These are phyloP conservation scores for Hycleus phaleratus DNA, from an alignment of 1,140 invertebrate genomes.

Conservation along the genomic window DNA sequence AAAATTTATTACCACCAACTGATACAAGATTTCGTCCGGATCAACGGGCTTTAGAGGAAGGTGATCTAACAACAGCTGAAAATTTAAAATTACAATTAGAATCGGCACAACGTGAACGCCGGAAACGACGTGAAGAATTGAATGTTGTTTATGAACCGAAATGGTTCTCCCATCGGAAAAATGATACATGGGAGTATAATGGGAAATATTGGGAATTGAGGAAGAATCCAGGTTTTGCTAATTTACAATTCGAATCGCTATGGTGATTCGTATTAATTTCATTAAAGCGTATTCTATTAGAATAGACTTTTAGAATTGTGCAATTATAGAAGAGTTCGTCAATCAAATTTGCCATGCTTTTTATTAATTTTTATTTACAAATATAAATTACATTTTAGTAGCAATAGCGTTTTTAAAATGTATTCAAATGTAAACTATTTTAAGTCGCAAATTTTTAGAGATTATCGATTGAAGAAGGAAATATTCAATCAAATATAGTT, in stretches of 20 bases:
- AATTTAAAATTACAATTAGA: slow-evolving; percentile 60
- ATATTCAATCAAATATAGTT: neutral
- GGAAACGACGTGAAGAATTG: slow-evolving; percentile 53
- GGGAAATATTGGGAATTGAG: slow-evolving; percentile 51
- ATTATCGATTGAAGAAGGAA: neutral
- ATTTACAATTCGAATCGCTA: slow-evolving; percentile 47
- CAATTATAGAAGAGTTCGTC: neutral
- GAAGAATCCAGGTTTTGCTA: slow-evolving; percentile 52
- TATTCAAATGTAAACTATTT: neutral
- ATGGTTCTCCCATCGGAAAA: slow-evolving; percentile 52
- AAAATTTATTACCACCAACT: slow-evolving; percentile 59
- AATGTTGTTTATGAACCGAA: slow-evolving; percentile 45
- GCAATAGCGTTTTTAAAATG: slow-evolving; percentile 2
- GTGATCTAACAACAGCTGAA: slow-evolving; percentile 64
- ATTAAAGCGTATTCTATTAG: no score
- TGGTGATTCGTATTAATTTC: slow-evolving; percentile 40
- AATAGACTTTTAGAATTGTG: neutral
- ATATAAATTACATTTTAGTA: neutral
- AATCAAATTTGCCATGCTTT: slow-evolving; percentile 7
- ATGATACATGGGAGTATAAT: slow-evolving; percentile 57
- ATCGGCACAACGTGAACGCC: slow-evolving; percentile 57
- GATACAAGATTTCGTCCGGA: slow-evolving; percentile 59
- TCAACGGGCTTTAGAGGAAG: slow-evolving; percentile 64
- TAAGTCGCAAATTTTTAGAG: neutral
- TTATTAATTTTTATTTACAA: neutral